Conservation (phyloP, 2,113 vertebrate genomes). For the Misgurnus mizolepis region DNA sequence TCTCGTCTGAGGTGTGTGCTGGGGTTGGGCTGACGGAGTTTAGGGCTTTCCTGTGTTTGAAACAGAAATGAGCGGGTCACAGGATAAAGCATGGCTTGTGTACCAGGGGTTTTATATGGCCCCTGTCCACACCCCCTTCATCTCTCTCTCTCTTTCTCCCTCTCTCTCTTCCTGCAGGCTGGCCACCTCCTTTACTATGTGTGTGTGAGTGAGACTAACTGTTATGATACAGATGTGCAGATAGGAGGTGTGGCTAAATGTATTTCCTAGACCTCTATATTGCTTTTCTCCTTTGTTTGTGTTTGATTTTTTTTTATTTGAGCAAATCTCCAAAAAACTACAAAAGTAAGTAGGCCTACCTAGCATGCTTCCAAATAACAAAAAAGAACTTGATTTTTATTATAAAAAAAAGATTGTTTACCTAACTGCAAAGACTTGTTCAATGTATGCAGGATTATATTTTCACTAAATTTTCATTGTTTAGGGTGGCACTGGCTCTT, state of each 20-base stretch:
- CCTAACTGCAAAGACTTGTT: too few species aligned
- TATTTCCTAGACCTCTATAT: not conserved
- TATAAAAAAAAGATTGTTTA: not conserved
- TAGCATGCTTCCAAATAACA: not conserved
- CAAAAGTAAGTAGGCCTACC: too few species aligned
- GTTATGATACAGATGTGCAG: slow-evolving; percentile 20
- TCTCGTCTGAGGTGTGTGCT: slow-evolving; percentile 54
- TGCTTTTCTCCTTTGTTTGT: not conserved
- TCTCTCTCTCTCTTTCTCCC: slow-evolving; percentile 39
- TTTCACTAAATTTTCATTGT: too few species aligned
- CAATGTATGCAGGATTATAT: too few species aligned
- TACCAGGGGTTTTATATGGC: slow-evolving; percentile 72
- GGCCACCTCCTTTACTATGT: slow-evolving; percentile 50
- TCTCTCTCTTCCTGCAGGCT: slow-evolving; percentile 57
- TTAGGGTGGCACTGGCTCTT: too few species aligned
- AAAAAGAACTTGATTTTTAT: not conserved
- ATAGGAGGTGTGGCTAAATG: not conserved
- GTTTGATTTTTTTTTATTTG: not conserved
- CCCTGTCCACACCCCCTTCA: slow-evolving; percentile 53
- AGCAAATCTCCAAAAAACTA: too few species aligned
- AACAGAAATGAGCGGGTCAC: slow-evolving; percentile 66
- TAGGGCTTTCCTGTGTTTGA: slow-evolving; percentile 67
- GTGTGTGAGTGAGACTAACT: not conserved
- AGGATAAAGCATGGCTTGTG: slow-evolving; percentile 73
- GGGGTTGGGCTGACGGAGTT: slow-evolving; percentile 45